Base-by-base conservation (phyloP, 2,888 invertebrate species). In the Temnothorax rugatulus region DNA sequence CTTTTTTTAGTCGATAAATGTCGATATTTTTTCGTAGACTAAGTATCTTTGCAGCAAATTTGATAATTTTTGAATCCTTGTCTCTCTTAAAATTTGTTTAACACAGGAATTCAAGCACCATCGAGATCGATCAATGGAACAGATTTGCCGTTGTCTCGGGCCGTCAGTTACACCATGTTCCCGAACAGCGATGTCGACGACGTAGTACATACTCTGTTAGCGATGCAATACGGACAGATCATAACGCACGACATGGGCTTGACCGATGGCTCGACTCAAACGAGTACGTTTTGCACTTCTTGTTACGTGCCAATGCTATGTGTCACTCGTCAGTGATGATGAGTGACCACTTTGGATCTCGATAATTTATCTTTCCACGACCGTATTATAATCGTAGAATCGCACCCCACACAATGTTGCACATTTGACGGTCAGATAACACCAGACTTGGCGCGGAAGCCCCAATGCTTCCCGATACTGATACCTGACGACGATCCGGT, bases 141-240 rank as follows among this genome's bases (percentile, higher is more conserved):
- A 38, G 96, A 96, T 13, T 95, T 98, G 66, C 98, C 98, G 0
- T 96, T 96, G 76, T 95, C 97, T 2, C 96, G 98, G 64, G 95
- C 96, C n/a, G 95, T 98, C 21, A 98, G 98, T 87, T 95, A 97
- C 64, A 95, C 96, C 0, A 93, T 97, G 11, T 97, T 97, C 94
- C 97, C 97, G 0, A 97, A 97, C 91, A 95, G 95, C 54, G 96
- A 97, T 86, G 94, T 97, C 5, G 95, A 97, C 7, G 98, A 98
- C 95, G 97, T 96, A 0, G 95, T 96, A 85, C 98, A 96, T 95
- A 98, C 97, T 25, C 95, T 98, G 21, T 96, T 96, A 71, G 96
- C 98, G 66, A 97, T 97, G 96, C 97, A 97, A 91, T 97, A 97
- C 96, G 97, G 97, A 0, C 97, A 98, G 95, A 96, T 97, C 88